phyloP scores from a whole-genome alignment of 2,888 invertebrate species.

The Lasioglossum calceatum region DNA sequence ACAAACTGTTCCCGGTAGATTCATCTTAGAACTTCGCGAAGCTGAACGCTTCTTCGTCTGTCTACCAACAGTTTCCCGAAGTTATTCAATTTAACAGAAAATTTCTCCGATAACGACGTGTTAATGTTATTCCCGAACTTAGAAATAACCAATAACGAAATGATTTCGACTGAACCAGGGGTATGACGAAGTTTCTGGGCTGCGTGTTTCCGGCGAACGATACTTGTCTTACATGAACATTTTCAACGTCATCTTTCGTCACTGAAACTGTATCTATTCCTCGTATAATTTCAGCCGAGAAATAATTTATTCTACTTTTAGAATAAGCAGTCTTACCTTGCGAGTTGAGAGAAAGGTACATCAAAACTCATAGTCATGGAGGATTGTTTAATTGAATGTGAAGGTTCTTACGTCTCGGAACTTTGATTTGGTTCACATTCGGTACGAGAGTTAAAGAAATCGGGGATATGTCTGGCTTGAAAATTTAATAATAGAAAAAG shows the following conservation, averaged over 20 bases:
- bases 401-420: not conserved
- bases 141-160: conserved; percentile 6
- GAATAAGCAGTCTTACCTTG: not conserved
- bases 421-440: conserved; percentile 5
- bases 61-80: conserved; percentile 22
- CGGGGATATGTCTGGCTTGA: conserved; percentile 16
- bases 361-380: not conserved
- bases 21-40: conserved; percentile 56
- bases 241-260: not conserved
- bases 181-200: not conserved
- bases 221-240: not conserved
- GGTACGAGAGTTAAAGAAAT: conserved; percentile 13
- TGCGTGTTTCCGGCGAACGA: not conserved
- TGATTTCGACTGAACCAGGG: not conserved
- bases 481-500: conserved; percentile 61
- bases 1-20: conserved; percentile 48
- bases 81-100: conserved; percentile 63
- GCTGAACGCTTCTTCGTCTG: conserved; percentile 39
- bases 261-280: not conserved
- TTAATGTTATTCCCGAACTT: not conserved
- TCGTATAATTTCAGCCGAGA: not conserved
- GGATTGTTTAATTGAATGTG: not conserved
- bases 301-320: not conserved
- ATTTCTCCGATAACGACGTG: conserved; percentile 54
- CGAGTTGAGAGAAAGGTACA: not conserved